phyloP scores from a whole-genome alignment of 1,140 invertebrate genomes.

The Drosophila kikkawai region DNA sequence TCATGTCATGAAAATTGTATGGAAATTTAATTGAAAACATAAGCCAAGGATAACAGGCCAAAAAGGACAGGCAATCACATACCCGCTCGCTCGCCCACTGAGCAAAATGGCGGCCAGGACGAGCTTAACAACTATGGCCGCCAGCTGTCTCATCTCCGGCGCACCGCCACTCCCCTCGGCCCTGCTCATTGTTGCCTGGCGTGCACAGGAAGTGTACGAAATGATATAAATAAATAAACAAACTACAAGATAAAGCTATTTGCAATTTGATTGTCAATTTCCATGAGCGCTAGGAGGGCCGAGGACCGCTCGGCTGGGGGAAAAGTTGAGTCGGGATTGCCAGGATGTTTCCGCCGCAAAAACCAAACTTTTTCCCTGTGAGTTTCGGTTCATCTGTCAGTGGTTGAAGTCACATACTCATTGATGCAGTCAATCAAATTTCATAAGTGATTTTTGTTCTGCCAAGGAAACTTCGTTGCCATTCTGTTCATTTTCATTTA shows the following conservation, averaged over 20 bases:
- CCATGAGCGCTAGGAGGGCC: conserved; percentile 52
- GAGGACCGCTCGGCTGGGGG: conserved; percentile 7
- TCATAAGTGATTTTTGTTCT: conserved; percentile 77
- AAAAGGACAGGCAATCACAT: conserved; percentile 77
- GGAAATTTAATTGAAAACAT: conserved; percentile 85
- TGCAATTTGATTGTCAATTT: conserved; percentile 84
- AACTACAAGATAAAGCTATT: conserved; percentile 84
- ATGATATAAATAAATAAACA: conserved; percentile 83
- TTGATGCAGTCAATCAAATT: conserved; percentile 82
- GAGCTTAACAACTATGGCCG: conserved; percentile 70
- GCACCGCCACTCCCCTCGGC: conserved; percentile 2
- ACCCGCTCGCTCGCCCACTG: conserved; percentile 43
- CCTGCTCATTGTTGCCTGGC: conserved; percentile 59
- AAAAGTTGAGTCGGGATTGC: conserved; percentile 48
- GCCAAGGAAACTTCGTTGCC: conserved; percentile 56
- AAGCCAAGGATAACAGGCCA: conserved; percentile 83
- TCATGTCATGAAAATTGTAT: conserved; percentile 84
- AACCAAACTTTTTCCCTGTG: conserved; percentile 57
- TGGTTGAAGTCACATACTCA: conserved; percentile 72
- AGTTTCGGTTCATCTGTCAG: conserved; percentile 52
- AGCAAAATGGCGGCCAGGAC: conserved; percentile 49
- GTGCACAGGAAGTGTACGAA: conserved; percentile 78
- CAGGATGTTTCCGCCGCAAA: conserved; percentile 72
- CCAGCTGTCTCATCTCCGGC: conserved; percentile 33
- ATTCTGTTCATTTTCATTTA: conserved; percentile 79